Conservation (phyloP, 2,888 invertebrate genomes). For the Elmis aenea region DNA sequence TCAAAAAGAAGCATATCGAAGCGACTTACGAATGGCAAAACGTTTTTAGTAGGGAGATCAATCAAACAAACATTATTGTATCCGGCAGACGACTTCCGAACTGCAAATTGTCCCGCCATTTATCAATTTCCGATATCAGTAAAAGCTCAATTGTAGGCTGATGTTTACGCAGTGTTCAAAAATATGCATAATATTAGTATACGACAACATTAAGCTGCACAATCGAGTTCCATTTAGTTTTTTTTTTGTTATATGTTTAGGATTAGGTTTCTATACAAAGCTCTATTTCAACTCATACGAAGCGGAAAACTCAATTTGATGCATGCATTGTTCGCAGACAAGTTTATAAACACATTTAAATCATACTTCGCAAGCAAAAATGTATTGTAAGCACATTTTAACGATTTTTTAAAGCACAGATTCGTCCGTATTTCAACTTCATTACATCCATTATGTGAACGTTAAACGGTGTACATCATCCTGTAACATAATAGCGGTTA, state of each 20-base stretch:
- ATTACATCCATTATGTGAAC: no score
- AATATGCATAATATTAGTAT: constrained; percentile 17
- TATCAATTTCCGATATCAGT: constrained; percentile 24
- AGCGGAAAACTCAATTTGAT: constrained; percentile 23
- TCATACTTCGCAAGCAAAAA: no score
- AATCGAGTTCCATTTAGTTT: no score
- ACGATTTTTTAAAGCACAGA: no score
- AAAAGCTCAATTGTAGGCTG: constrained; percentile 12
- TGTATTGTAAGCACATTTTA: no score
- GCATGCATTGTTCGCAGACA: constrained; percentile 20
- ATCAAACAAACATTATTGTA: constrained; percentile 30
- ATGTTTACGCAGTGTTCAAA: constrained; percentile 13
- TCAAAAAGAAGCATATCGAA: constrained; percentile 25
- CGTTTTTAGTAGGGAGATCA: constrained; percentile 22
- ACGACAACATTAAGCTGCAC: constrained; percentile 17
- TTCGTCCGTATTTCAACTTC: no score
- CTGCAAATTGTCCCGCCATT: constrained; percentile 28
- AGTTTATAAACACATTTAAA: constrained; percentile 20
- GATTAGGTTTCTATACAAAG: not conserved
- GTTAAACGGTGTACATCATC: no score
- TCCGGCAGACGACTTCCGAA: constrained; percentile 27
- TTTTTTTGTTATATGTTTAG: not conserved
- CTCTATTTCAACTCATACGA: not conserved
- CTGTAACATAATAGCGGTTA: no score
- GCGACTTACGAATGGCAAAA: constrained; percentile 20